Percentiles rank a stretch among this genome's conserved stretches.
phyloP scores from a whole-genome alignment of 2,797 vertebrate genomes.

The Cuculus canorus region DNA sequence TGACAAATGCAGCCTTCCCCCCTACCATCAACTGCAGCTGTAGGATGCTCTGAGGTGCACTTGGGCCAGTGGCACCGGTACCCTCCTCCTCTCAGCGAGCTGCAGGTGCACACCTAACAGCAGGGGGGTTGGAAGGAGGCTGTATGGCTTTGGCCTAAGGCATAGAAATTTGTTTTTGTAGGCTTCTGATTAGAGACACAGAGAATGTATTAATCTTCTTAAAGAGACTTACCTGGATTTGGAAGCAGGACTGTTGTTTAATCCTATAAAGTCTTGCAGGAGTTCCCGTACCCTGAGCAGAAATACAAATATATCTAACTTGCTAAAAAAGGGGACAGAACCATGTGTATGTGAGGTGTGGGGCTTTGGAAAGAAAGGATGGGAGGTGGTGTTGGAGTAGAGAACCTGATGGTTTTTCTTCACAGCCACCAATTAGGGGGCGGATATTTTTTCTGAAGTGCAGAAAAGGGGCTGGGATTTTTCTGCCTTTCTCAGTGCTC shows the following conservation, averaged over 20 bases:
- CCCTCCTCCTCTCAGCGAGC: neutral
- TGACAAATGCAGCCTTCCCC: neutral
- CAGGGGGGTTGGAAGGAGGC: neutral
- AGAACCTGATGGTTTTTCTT: neutral
- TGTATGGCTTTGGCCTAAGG: neutral
- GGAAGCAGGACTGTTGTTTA: neutral
- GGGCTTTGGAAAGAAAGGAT: neutral
- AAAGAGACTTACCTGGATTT: neutral
- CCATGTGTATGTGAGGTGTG: neutral
- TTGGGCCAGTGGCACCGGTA: neutral
- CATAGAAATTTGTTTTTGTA: neutral
- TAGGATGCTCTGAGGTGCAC: neutral
- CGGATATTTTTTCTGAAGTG: neutral
- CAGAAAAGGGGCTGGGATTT: neutral
- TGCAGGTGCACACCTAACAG: neutral
- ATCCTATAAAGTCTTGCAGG: neutral
- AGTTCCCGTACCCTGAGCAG: neutral
- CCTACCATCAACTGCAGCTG: neutral
- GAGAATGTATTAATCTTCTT: rapidly evolving
- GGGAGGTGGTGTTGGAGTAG: neutral
- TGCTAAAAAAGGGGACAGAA: neutral
- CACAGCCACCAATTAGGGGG: neutral
- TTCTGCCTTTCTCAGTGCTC: neutral
- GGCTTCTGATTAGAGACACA: neutral
- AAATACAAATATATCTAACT: neutral